Evolutionary conservation across 2,888 invertebrate species (phyloP), one percentile per base, ranked within the genome.

Genomic region (Rhodophaea formosa): DNA sequence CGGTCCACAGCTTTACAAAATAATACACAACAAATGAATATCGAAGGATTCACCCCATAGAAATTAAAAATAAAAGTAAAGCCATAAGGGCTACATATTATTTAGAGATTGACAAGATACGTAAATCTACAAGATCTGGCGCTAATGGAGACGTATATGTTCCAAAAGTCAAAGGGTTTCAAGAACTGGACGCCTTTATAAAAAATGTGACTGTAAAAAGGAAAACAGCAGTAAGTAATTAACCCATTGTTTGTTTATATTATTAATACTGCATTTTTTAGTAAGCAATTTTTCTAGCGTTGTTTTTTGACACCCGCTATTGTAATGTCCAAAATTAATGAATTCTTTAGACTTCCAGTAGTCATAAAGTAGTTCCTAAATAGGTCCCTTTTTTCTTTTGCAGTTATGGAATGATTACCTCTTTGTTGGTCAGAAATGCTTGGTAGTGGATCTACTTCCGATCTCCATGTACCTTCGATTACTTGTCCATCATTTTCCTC

Each of bases 51-150:
- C 17, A 17, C 16, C 7, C 17, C 39, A 52, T 16, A 10, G 52
- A 39, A 16, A 17, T 52, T 12, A 60, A 59, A 60, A 59, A 60
- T 52, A 58, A 59, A 61, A 57, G 58, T 39, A 59, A 63, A 63
- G 53, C 32, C 53, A 43, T 59, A 35, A 44, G 59, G 49, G 53
- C 62, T 35, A 62, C 60, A 39, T 62, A 62, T 55, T 60, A 62
- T 54, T 55, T 61, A 32, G 59, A 63, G 55, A 56, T 61, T 14
- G 65, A 65, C 53, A 65, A 65, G 51, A 65, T 62, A 55, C 43
- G 60, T 53, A 62, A 65, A 39, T 62, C 61, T 43, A 54, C 61
- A 42, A 62, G 47, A 65, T 62, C 65, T 46, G 65, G 65, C 53
- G 65, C 60, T 65, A 51, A 59, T 60, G 60, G 62, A 30, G 56